Evolutionary conservation across 2,888 invertebrate species (phyloP).

Genomic region (Ochlodes sylvanus): DNA sequence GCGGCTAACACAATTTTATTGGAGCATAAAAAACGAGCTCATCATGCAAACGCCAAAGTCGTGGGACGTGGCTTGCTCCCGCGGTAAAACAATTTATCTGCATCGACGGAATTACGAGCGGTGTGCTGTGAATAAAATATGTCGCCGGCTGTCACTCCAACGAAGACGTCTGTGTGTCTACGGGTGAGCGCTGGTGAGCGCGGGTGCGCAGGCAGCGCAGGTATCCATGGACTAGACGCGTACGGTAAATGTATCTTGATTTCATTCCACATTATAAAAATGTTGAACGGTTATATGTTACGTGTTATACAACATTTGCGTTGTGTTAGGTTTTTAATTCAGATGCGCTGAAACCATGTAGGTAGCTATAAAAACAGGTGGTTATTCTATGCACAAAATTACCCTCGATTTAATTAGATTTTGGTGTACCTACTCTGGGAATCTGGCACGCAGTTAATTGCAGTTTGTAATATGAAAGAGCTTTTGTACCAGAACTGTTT

Average conservation of each 20-base stretch:
- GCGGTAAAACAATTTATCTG: constrained; percentile 85
- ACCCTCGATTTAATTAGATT: too few species aligned
- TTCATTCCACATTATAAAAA: not conserved
- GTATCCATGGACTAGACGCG: constrained; percentile 6
- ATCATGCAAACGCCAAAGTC: constrained; percentile 84
- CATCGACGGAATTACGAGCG: constrained; percentile 84
- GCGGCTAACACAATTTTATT: constrained; percentile 84
- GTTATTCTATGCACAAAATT: too few species aligned
- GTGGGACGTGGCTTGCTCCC: constrained; percentile 74
- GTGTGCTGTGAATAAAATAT: constrained; percentile 83
- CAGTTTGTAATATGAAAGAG: too few species aligned
- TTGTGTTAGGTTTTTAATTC: too few species aligned
- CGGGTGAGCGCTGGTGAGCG: too few species aligned
- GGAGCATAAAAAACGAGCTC: constrained; percentile 84
- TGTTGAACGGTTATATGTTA: too few species aligned
- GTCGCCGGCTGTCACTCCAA: constrained; percentile 80
- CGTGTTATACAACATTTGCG: too few species aligned
- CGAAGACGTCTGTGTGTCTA: constrained; percentile 65
- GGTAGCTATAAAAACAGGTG: too few species aligned
- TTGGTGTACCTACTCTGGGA: too few species aligned
- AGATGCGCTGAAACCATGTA: too few species aligned
- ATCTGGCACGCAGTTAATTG: too few species aligned
- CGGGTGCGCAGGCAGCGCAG: not conserved
- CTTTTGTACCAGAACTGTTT: too few species aligned
- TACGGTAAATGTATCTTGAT: not conserved